Evolutionary conservation across 2,797 vertebrate genomes (phyloP), one percentile per base, ranked within the genome.

Genomic region (Alcedo quadribrachys): DNA sequence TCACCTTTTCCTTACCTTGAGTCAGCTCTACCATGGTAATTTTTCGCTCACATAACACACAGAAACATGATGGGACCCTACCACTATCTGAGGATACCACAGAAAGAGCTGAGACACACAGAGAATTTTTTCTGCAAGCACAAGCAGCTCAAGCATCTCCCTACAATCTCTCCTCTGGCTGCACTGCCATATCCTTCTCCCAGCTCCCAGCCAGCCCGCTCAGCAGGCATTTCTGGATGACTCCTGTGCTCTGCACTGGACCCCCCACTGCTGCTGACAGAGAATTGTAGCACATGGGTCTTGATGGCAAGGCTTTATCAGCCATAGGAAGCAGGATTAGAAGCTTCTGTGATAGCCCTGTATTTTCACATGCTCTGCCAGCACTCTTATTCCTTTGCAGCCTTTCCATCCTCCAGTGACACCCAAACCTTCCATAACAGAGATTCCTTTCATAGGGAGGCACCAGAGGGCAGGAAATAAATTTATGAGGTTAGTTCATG

Each of bases 401-500:
- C 13, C 66, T 76, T 85, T 63, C 68, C 42, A 88, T 37, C n/a
- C 61, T 76, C 45, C 68, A 61, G 77, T 0, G 0, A 54, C 22
- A 27, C 57, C 54, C 69, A 83, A 65, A 37, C 57, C 63, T 92
- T 71, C 87, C 46, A 4, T 88, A 90, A 89, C 75, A 69, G 85
- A 86, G 60, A 89, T 81, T 92, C 66, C 51, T 87, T 60, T 92
- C 87, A 73, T 79, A 89, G 73, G 65, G 79, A 95, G 79, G 84
- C 89, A 95, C 69, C 76, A 94, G 76, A 92, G 84, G 69, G 89
- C 46, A 94, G 84, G 43, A 79, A 92, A 95, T 95, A 82, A 90
- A 84, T 12, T 51, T 53, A 17, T 3, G n/a, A 57, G 30, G 46
- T 45, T 62, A 28, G n/a, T 75, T 85, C 66, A 40, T 32, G 21